Base-by-base conservation (phyloP, 2,113 vertebrate species). In the Mustela nigripes region DNA sequence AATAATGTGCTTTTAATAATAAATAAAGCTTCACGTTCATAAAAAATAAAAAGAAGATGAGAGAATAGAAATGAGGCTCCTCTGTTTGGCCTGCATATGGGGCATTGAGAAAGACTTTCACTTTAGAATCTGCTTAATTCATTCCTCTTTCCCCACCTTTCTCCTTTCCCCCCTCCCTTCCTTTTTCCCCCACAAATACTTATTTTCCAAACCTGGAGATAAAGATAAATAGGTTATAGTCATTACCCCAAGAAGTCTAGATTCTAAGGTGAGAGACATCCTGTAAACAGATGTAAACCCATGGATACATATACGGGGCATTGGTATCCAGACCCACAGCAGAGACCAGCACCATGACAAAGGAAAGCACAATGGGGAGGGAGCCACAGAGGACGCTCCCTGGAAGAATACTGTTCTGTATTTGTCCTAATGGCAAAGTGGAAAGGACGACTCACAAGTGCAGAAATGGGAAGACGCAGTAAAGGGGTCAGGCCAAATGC, bases 1-100 rank as follows among this genome's bases (percentile, higher is more conserved):
- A 96, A 95, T 36, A 97, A 74, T 76, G 56, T 28, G 6, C 1
- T 24, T 89, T 97, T 92, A 95, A 91, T 95, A 96, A 88, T 92
- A 97, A 96, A 94, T 94, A 94, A 97, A 74, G 2, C 16, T 93
- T 89, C 73, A 73, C 69, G 74, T 63, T 89, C 62, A 60, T 88
- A 94, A 97, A 89, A 92, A 69, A 53, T 91, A 94, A 94, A 62
- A 92, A 58, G 21, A 69, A 60, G 31, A 89, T 33, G 48, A n/a
- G 31, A 48, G 71, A 80, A 91, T 50, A 93, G 56, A 89, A 83
- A 65, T 79, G 45, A 87, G 53, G 42, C 58, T 58, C 95, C 83
- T 95, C 62, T 26, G 53, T 58, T 87, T 67, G 89, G 7, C 60
- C 67, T 58, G 50, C 76, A 50, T 76, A 74, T 81, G 76, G 48